These are phyloP conservation scores for Dicycla oo DNA, from an alignment of 2,888 invertebrate genomes.

Conservation along the genomic window DNA sequence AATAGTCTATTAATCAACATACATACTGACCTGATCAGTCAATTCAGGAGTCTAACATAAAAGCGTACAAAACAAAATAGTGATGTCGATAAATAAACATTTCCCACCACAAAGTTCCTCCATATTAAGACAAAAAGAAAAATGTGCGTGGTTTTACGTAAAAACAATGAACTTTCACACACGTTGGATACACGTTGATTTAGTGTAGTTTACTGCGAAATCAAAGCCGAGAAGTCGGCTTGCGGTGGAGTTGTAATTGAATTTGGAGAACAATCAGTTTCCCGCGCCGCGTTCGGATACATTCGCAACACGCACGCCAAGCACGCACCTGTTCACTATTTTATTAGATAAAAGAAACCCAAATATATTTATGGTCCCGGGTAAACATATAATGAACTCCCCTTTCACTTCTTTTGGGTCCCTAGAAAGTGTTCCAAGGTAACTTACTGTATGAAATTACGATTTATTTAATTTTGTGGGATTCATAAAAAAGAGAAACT, in stretches of 20 bases:
- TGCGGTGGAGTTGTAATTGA: constrained; percentile 84
- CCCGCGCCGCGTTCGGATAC: constrained; percentile 72
- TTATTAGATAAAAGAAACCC: constrained; percentile 70
- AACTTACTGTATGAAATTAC: neutral
- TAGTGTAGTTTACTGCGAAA: constrained; percentile 83
- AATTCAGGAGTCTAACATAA: neutral
- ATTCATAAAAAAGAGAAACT: neutral
- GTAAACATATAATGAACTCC: constrained; percentile 56
- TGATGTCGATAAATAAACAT: constrained; percentile 26
- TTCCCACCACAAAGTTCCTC: constrained; percentile 52
- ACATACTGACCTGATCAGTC: too few species aligned
- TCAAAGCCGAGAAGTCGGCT: constrained; percentile 82
- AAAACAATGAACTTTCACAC: constrained; percentile 89
- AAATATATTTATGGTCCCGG: constrained; percentile 56
- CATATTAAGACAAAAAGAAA: constrained; percentile 59
- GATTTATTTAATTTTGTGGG: neutral
- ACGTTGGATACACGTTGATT: constrained; percentile 81
- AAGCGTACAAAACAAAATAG: constrained; percentile 15
- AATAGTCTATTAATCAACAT: neutral
- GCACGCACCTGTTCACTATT: constrained; percentile 81
- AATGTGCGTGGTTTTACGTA: constrained; percentile 67
- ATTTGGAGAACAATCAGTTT: constrained; percentile 89
- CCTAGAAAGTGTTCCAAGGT: constrained; percentile 1
- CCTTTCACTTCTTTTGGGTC: constrained; percentile 26
- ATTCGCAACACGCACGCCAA: constrained; percentile 82